These are phyloP conservation scores for Sardina pilchardus DNA, from an alignment of 2,113 vertebrate species.

Conservation along the genomic window DNA sequence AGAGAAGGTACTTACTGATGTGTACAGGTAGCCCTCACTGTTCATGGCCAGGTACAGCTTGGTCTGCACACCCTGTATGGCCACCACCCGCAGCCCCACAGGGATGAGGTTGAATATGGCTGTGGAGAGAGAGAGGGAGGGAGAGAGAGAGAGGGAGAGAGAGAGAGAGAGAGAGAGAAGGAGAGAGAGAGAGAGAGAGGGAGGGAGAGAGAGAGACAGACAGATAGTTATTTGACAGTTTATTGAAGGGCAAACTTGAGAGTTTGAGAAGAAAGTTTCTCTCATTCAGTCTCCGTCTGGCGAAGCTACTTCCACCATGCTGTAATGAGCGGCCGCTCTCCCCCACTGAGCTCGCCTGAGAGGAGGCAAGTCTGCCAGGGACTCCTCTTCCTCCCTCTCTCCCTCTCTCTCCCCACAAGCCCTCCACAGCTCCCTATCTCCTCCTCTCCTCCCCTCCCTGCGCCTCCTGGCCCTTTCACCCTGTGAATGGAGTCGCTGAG, in stretches of 20 bases:
- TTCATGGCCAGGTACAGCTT: conserved; percentile 99
- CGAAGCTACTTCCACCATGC: not conserved
- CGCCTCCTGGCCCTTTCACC: conserved; percentile 21
- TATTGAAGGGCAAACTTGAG: not conserved
- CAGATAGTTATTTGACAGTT: not conserved
- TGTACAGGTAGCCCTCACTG: conserved; percentile 96
- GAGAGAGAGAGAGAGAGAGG: not conserved
- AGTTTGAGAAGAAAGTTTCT: not conserved
- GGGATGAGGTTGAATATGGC: conserved; percentile 99
- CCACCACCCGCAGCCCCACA: conserved; percentile 97
- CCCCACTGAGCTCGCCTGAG: not conserved
- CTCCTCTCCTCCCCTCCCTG: conserved; percentile 15
- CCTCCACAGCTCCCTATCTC: not conserved
- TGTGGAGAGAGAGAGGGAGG: conserved; percentile 62
- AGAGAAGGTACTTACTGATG: conserved; percentile 85
- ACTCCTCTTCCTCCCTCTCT: not conserved
- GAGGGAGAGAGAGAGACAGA: not conserved
- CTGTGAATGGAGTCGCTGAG: conserved; percentile 38
- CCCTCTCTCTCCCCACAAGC: not conserved
- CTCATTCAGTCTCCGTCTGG: not conserved
- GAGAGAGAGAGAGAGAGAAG: not conserved
- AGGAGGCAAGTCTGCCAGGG: not conserved
- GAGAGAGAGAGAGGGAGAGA: not conserved
- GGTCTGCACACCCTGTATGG: conserved; percentile 98
- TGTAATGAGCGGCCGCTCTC: not conserved